These are phyloP conservation scores for Peucedramus taeniatus DNA, from an alignment of 2,113 vertebrate species.

Conservation along the genomic window DNA sequence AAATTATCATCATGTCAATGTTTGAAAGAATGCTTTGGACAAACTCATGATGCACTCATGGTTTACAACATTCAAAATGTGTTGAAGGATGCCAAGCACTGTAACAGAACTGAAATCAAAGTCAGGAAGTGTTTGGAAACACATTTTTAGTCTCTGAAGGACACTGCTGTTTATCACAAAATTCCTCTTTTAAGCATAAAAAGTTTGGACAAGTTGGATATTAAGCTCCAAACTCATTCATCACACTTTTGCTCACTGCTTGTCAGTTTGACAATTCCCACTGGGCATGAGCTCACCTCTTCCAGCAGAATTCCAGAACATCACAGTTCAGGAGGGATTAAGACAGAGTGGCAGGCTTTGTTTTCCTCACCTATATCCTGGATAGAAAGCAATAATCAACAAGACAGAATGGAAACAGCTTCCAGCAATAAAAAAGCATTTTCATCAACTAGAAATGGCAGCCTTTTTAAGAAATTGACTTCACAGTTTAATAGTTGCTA, in stretches of 20 bases:
- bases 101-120: neutral
- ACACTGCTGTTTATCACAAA: neutral
- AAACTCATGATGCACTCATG: neutral
- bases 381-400: neutral
- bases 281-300: neutral
- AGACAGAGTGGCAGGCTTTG: neutral
- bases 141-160: neutral
- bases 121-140: neutral
- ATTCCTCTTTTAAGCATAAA: neutral
- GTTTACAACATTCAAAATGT: neutral
- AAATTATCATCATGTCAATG: neutral
- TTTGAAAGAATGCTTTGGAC: neutral
- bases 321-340: neutral
- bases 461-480: slow-evolving; percentile 18
- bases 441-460: slow-evolving; percentile 20
- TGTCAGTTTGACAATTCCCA: neutral
- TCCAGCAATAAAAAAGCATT: neutral
- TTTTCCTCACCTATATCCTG: neutral
- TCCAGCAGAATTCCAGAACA: neutral
- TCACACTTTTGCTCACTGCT: neutral
- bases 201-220: neutral
- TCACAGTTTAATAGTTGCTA: slow-evolving; percentile 59
- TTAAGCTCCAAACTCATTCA: neutral
- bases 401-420: neutral
- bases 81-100: slow-evolving; percentile 4